These are phyloP conservation scores for Malurus splendens DNA, from an alignment of 2,797 vertebrate genomes.

Conservation along the genomic window DNA sequence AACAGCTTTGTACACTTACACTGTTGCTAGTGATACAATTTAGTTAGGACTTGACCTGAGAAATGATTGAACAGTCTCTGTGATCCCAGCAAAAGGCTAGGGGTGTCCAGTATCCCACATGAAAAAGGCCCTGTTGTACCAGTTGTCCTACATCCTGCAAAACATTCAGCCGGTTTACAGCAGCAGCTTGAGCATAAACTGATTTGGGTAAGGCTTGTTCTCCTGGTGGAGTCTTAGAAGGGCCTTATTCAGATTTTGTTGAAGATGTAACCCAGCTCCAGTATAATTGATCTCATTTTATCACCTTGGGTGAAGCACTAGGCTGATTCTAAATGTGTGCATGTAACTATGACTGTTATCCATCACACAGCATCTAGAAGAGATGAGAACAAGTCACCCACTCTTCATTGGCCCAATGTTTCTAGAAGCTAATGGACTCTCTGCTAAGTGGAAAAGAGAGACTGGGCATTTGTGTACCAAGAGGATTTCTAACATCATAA, in stretches of 20 bases:
- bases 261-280: not conserved
- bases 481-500: constrained; percentile 21
- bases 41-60: not conserved
- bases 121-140: not conserved
- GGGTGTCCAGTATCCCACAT: not conserved
- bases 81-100: not conserved
- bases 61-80: not conserved
- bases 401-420: not conserved
- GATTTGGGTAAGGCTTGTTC: not conserved
- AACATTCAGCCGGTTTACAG: not conserved
- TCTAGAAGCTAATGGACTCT: not conserved
- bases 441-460: not conserved
- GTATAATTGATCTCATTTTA: not conserved
- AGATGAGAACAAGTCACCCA: not conserved
- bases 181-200: not conserved
- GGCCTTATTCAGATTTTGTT: not conserved
- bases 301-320: not conserved
- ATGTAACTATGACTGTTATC: not conserved
- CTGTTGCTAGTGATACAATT: not conserved
- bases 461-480: not conserved
- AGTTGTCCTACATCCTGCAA: not conserved
- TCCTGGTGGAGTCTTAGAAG: not conserved
- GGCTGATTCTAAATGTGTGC: not conserved
- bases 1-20: not conserved
- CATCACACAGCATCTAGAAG: not conserved